Evolutionary conservation across 2,797 vertebrate genomes (phyloP), one percentile per base, ranked within the genome.

Genomic region (Sandelia bainsii): DNA sequence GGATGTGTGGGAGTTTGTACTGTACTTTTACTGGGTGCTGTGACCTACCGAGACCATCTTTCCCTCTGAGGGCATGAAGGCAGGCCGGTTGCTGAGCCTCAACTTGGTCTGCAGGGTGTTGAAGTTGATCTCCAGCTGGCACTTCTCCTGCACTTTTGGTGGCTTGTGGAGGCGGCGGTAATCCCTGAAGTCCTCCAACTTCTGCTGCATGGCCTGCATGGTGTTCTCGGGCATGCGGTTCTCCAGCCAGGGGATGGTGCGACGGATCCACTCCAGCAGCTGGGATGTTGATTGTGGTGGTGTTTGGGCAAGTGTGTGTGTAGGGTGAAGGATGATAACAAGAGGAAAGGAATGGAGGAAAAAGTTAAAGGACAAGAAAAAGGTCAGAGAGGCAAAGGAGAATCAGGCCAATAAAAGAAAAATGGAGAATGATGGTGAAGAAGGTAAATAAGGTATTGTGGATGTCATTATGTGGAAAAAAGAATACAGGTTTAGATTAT

Each of bases 141-240:
- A 99, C 91, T 99, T 99, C 91, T 99, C 98, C 89, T 99, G 98
- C 75, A 99, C 98, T 83, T 99, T 99, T 67, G 98, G 98, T 0
- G 98, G 98, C 84, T 99, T 99, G 93, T 99, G 98, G 75, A 96
- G 94, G 52, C 98, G 97, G 16, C 98, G 94, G 79, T 99, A 99
- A 87, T 98, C 98, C 12, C 98, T 89, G 87, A 99, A 99, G 83
- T 99, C 98, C 93, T 99, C 98, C 89, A 99, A 94, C 82, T 99
- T 99, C 94, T 98, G 97, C 95, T 99, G 98, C 98, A 99, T 99
- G 91, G 97, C 97, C 25, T 97, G 95, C 98, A 99, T 99, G 91
- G 98, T 99, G 93, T 98, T 99, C 93, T 99, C 97, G 0, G 98
- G 97, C 42, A 92, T 52, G 0, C 96, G 95, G 92, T 99, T 98